phyloP scores from a whole-genome alignment of 2,888 invertebrate species.

The Papilio demoleus region DNA sequence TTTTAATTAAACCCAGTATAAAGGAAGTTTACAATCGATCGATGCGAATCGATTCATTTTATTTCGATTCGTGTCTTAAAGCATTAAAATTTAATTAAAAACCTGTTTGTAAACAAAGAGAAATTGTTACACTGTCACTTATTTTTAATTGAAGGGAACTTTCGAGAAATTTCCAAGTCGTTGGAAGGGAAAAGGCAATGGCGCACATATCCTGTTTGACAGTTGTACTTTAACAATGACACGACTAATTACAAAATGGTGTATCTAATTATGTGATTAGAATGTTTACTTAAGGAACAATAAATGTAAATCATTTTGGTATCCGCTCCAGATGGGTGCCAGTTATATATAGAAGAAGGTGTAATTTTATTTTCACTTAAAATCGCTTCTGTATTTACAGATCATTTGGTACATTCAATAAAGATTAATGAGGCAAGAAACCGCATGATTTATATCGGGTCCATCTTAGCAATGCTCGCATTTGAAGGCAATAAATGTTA shows the following conservation, averaged over 20 bases:
- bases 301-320: neutral
- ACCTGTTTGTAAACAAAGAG: conserved; percentile 59
- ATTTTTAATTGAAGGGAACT: conserved; percentile 28
- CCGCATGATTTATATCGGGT: conserved; percentile 37
- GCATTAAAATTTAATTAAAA: conserved; percentile 74
- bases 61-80: conserved; percentile 58
- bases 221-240: conserved; percentile 60
- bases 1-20: conserved; percentile 56
- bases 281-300: conserved; percentile 1
- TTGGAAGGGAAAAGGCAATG: conserved; percentile 67
- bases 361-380: conserved; percentile 22
- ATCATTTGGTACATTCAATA: conserved; percentile 30
- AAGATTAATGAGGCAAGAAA: conserved; percentile 38
- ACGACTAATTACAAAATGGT: conserved; percentile 62
- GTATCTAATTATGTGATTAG: conserved; percentile 58
- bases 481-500: conserved; percentile 41
- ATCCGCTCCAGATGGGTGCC: neutral
- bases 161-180: conserved; percentile 28
- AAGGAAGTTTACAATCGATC: conserved; percentile 54
- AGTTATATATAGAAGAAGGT: neutral
- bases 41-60: conserved; percentile 58
- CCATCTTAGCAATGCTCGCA: conserved; percentile 39
- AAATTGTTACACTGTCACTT: conserved; percentile 36
- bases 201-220: conserved; percentile 70
- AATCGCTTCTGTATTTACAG: conserved; percentile 35